Evolutionary conservation across 2,113 vertebrate species (phyloP).

Genomic region (Columba janthina): DNA sequence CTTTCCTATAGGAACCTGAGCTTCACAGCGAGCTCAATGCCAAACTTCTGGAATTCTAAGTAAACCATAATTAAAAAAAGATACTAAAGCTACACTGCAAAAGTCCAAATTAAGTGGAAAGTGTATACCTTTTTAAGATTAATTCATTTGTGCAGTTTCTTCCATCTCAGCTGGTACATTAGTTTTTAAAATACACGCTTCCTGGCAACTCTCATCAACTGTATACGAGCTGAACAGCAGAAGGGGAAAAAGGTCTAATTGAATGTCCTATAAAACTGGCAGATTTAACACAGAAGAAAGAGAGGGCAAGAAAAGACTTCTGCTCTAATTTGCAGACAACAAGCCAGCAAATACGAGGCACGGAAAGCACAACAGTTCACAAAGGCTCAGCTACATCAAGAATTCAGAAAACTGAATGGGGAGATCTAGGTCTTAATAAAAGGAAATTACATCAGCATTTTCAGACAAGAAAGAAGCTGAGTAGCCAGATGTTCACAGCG

Average conservation of each 20-base stretch:
- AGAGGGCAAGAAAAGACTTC: not conserved
- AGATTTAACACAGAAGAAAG: not conserved
- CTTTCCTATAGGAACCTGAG: not conserved
- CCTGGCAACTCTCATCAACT: slow-evolving; percentile 64
- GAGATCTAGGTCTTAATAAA: not conserved
- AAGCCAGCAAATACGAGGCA: not conserved
- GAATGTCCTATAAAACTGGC: slow-evolving; percentile 1
- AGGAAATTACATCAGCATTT: not conserved
- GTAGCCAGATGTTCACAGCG: not conserved
- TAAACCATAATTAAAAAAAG: not conserved
- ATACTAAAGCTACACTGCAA: not conserved
- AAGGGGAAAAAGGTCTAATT: slow-evolving; percentile 52
- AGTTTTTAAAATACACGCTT: slow-evolving; percentile 55
- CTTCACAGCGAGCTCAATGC: not conserved
- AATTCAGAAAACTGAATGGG: not conserved
- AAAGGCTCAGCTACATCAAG: not conserved
- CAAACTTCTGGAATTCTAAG: not conserved
- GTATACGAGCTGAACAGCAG: slow-evolving; percentile 57
- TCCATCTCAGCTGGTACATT: slow-evolving; percentile 59
- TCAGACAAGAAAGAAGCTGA: not conserved
- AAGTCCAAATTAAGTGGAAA: slow-evolving; percentile 44
- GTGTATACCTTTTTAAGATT: slow-evolving; percentile 52
- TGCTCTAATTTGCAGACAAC: not conserved
- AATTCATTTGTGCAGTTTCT: slow-evolving; percentile 41
- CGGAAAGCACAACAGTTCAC: slow-evolving; percentile 1